Base-by-base conservation (phyloP, 37 sponge, comb jelly and placozoan genomes). In the Agelas oroides region DNA sequence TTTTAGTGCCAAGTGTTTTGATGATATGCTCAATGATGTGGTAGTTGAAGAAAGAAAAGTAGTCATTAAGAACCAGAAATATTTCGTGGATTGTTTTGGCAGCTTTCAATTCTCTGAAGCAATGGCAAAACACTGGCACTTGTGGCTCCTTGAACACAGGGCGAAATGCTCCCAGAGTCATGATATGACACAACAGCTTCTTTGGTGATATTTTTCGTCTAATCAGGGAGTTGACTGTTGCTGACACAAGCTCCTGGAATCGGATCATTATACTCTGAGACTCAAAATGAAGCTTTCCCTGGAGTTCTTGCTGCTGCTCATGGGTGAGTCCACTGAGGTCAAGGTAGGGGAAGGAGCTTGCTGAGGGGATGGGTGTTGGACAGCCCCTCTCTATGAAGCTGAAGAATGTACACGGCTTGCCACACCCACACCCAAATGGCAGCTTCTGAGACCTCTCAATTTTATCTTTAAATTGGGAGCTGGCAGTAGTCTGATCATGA, bases 341-440 rank as follows among this genome's bases (percentile, higher is more conserved):
- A 59, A 75, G 76, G 34, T 32, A 75, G 8, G 76, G 76, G 59
- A 75, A 75, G 34, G 59, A 55, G 18, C 76, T 75, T 41, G 17
- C 24, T 15, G 76, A 58, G 23, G 23, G 18, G 33, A 6, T 31
- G 8, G 76, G 76, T 57, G 6, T 15, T 55, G 76, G 59, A 41
- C 59, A 75, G 18, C 76, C 59, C 8, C 1, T 19, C 39, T 57
- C 34, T 1, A 75, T 16, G 35, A 58, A 75, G 20, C 31, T 58
- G 76, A n/a, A 27, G 21, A 55, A 57, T 13, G 53, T 75, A 25
- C 76, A 75, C n/a, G n/a, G n/a, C 24, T 72, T 38, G 21, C 73
- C 73, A 72, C 73, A 72, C 35, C 73, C 73, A 72, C 73, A 72
- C n/a, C 73, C 73, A 72, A 27, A 72, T 14, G 46, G 46, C 8